Conservation (phyloP, 2,888 invertebrate species). For the Eristalis arbustorum region DNA sequence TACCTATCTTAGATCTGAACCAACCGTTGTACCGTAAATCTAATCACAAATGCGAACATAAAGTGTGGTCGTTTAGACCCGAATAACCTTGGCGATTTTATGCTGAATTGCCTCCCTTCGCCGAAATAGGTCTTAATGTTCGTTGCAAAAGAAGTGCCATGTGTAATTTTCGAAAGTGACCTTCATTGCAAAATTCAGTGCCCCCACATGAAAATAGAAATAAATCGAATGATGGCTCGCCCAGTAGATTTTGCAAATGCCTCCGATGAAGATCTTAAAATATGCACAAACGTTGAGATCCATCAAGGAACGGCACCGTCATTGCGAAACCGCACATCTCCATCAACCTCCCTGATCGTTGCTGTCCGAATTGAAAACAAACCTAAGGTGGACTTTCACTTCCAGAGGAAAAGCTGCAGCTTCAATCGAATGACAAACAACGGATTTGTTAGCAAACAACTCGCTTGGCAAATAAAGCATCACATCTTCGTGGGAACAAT, state of each 20-base stretch:
- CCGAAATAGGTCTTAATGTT: background rate
- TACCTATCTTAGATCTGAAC: too few species aligned
- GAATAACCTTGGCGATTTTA: background rate
- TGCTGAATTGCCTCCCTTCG: background rate
- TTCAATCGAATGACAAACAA: background rate
- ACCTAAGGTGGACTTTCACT: background rate
- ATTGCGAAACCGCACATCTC: background rate
- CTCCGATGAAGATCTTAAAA: background rate
- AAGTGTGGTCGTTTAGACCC: background rate
- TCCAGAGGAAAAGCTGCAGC: background rate
- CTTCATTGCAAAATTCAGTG: background rate
- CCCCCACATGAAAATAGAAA: background rate
- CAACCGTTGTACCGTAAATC: too few species aligned
- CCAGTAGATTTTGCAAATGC: background rate
- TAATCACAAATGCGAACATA: background rate
- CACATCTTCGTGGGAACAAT: background rate
- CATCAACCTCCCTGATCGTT: background rate
- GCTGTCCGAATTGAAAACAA: background rate
- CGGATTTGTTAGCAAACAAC: background rate
- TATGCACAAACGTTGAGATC: background rate
- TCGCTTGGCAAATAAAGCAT: background rate
- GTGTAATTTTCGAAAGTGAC: background rate
- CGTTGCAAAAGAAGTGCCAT: too few species aligned
- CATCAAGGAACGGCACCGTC: background rate
- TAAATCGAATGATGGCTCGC: background rate